phyloP scores from a whole-genome alignment of 2,888 invertebrate species.

The Opisthograptis luteolata region DNA sequence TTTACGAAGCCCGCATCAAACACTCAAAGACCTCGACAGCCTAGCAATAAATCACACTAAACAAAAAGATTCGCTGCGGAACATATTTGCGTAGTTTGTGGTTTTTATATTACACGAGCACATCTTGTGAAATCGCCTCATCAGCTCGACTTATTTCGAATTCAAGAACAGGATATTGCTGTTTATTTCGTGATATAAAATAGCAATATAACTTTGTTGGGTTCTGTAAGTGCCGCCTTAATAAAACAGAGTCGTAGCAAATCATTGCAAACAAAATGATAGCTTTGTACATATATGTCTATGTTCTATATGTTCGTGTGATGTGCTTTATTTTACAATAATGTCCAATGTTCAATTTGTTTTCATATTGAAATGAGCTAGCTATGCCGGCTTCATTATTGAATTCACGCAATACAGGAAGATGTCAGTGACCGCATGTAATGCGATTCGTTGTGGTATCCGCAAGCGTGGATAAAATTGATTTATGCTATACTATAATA shows the following conservation, averaged over 20 bases:
- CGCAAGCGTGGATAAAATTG: conserved; percentile 70
- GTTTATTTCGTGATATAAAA: conserved; percentile 37
- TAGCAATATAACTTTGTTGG: conserved; percentile 23
- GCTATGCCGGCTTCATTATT: conserved; percentile 41
- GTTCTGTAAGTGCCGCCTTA: conserved; percentile 8
- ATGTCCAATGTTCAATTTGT: conserved; percentile 6
- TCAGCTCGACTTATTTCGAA: conserved; percentile 45
- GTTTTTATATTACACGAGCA: conserved; percentile 55
- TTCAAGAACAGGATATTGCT: conserved; percentile 41
- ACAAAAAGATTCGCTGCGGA: conserved; percentile 60
- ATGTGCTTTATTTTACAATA: background rate
- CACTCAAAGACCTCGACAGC: conserved; percentile 43
- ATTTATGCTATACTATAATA: conserved; percentile 57
- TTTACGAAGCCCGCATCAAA: conserved; percentile 59
- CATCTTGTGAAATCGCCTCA: conserved; percentile 56
- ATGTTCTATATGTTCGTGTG: background rate
- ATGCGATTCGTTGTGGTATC: conserved; percentile 72
- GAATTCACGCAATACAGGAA: conserved; percentile 68
- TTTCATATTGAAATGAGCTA: conserved; percentile 33
- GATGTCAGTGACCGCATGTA: conserved; percentile 77
- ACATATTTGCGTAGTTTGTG: conserved; percentile 64
- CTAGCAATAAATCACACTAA: conserved; percentile 61
- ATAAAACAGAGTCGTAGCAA: conserved; percentile 12
- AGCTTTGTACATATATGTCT: background rate
- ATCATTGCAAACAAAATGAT: conserved; percentile 6